A percentile compares a stretch with the other conserved stretches of the same genome.
Conservation (phyloP, 2,113 vertebrate genomes). For the Peromyscus maniculatus region DNA sequence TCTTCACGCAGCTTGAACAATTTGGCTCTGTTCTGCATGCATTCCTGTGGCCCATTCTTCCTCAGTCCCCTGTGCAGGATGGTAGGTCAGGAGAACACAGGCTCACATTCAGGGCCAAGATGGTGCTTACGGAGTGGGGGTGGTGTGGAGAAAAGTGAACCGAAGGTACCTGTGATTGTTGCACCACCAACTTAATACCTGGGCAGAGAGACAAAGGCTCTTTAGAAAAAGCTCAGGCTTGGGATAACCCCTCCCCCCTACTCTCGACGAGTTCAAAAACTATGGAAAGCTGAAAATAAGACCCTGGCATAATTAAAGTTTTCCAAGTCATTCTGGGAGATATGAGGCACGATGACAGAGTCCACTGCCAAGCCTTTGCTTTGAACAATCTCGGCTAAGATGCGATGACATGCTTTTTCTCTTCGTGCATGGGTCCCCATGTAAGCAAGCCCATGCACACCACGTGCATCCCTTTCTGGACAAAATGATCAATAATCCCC, state of each 20-base stretch:
- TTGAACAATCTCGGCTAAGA: background rate
- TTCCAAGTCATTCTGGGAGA: slow-evolving; percentile 78
- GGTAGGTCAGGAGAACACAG: slow-evolving; percentile 78
- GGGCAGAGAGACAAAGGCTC: slow-evolving; percentile 85
- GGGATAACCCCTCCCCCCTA: slow-evolving; percentile 61
- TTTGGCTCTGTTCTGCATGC: slow-evolving; percentile 85
- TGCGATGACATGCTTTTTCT: background rate
- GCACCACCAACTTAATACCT: slow-evolving; percentile 86
- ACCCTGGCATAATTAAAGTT: slow-evolving; percentile 83
- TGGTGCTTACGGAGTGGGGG: slow-evolving; percentile 19
- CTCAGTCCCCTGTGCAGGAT: slow-evolving; percentile 76
- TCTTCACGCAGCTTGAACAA: slow-evolving; percentile 78
- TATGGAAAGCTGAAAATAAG: slow-evolving; percentile 83
- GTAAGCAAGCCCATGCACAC: fast-evolving
- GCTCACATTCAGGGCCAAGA: slow-evolving; percentile 81
- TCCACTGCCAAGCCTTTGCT: slow-evolving; percentile 26
- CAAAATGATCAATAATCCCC: background rate
- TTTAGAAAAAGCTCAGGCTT: slow-evolving; percentile 78
- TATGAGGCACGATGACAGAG: slow-evolving; percentile 80
- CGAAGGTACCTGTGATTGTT: slow-evolving; percentile 76
- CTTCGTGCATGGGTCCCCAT: background rate
- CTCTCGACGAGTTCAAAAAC: slow-evolving; percentile 79
- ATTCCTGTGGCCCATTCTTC: slow-evolving; percentile 87
- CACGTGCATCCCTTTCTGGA: background rate
- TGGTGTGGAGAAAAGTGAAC: slow-evolving; percentile 62